Evolutionary conservation across 1,140 invertebrate species (phyloP), one percentile per base, ranked within the genome.

Genomic region (Cyclargus thomasi): DNA sequence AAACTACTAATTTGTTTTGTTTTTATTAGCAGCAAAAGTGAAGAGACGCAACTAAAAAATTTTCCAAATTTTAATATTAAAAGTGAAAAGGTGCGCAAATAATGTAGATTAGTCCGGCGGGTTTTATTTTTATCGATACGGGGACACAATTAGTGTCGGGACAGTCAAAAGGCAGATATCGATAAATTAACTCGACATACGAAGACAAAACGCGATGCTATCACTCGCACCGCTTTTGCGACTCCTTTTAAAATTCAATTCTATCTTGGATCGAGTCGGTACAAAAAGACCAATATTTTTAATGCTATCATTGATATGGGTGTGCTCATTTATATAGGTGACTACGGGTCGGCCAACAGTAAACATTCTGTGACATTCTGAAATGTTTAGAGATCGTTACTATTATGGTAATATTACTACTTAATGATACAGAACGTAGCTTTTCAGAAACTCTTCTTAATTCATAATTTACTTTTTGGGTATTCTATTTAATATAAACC

Each of bases 81-180:
- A 47, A 14, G 7, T 47, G 10, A 55, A 55, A 55, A 17, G 16
- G n/a, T 55, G 70, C 67, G 70, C 6, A 59, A 18, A 11, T 11
- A 20, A 59, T 59, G 17, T 11, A 59, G 55, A 59, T 20, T 59
- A 59, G 18, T 20, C 20, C 10, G 55, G 10, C 55, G 20, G 55
- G 55, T 74, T 74, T 70, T 39, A 70, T 70, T 67, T 67, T 63
- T 68, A 78, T 77, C 76, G 74, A 81, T 82, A 78, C 63, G 20
- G 57, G 62, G 68, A 74, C 76, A 80, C 79, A 82, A 85, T 85
- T 85, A 85, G 81, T 78, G 82, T 82, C 77, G 79, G 73, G 63
- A 71, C 74, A 76, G 77, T 78, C 76, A 79, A 76, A 80, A 67
- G 65, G 74, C 69, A 70, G 70, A 70, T 80, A 77, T 78, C 82